Evolutionary conservation across 2,113 vertebrate species (phyloP).

Genomic region (Syngnathoides biaculeatus): DNA sequence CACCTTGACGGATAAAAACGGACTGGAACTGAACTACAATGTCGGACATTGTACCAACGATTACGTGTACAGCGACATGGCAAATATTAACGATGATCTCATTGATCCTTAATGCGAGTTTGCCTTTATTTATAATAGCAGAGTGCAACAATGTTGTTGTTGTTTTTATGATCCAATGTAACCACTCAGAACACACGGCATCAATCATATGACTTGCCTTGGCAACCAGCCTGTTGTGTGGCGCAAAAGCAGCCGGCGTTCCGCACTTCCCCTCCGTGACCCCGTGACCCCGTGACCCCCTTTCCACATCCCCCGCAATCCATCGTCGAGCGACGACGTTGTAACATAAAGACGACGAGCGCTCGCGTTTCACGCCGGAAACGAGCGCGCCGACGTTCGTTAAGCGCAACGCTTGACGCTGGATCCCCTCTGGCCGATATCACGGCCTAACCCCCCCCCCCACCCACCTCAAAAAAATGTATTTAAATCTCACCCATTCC

Average conservation of each 20-base stretch:
- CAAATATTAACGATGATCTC: not conserved
- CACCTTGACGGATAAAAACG: not conserved
- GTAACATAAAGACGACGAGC: conserved; percentile 49
- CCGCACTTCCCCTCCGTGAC: conserved; percentile 17
- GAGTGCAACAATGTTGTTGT: conserved; percentile 31
- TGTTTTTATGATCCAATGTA: conserved; percentile 30
- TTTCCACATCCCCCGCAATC: too few relatives aligned
- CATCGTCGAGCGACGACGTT: too few relatives aligned
- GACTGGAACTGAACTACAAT: not conserved
- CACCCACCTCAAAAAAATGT: conserved; percentile 63
- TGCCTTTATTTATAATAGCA: conserved; percentile 3
- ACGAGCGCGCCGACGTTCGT: conserved; percentile 35
- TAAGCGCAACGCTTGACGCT: conserved; percentile 73
- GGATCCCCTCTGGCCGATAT: conserved; percentile 67
- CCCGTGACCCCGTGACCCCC: conserved; percentile 25
- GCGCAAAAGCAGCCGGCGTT: conserved; percentile 32
- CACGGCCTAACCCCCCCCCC: too few relatives aligned
- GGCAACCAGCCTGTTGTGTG: conserved; percentile 51
- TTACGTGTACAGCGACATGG: conserved; percentile 22
- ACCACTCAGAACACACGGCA: conserved; percentile 45
- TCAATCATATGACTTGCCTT: conserved; percentile 48
- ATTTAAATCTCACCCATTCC: conserved; percentile 70
- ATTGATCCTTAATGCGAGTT: not conserved
- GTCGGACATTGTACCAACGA: not conserved
- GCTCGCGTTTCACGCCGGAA: conserved; percentile 43